Evolutionary conservation across 2,888 invertebrate genomes (phyloP), one percentile per base, ranked within the genome.

Genomic region (Aquatica leii): DNA sequence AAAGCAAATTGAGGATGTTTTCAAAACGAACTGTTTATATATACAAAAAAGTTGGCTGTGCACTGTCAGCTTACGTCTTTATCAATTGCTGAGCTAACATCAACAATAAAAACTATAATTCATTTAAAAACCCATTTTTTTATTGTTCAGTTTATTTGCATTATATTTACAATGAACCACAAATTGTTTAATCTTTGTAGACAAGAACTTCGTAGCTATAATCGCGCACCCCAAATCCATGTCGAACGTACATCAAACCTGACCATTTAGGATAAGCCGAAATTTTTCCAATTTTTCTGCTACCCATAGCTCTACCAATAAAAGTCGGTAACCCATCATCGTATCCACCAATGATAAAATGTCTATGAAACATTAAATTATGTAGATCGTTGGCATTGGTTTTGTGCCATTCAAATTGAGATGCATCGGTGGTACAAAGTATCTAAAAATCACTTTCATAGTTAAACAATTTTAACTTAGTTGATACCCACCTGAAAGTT

Each of bases 241-340:
- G 4, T 9, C 12, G 18, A 12, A 18, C 54, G 24, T 54, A 54
- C 18, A 12, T 20, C 12, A 54, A 9, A 2, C 54, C 54, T 2
- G 20, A 5, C 2, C 14, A 41, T 41, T 54, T 41, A 12, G 20
- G 18, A 15, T 54, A 24, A 21, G 40, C 14, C 1, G 41, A 20
- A 14, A 54, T 21, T 54, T 54, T 54, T 54, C 54, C 54, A 14
- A 54, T 40, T 41, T 20, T 24, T 21, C 52, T 24, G 5, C 24
- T 40, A n/a, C 20, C 40, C 1, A 41, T 1, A 12, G 20, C 21
- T 21, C 54, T 54, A 14, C 54, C 54, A 15, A 54, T 54, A 1
- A 41, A 24, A 21, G 18, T 18, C 5, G 54, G 54, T 12, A 18
- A 24, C 11, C 41, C 41, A 24, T 54, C 41, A 9, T 54, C 54